A percentile compares a stretch with the other conserved stretches of the same genome.
Conservation (phyloP, 2,113 vertebrate genomes). For the Strix uralensis region DNA sequence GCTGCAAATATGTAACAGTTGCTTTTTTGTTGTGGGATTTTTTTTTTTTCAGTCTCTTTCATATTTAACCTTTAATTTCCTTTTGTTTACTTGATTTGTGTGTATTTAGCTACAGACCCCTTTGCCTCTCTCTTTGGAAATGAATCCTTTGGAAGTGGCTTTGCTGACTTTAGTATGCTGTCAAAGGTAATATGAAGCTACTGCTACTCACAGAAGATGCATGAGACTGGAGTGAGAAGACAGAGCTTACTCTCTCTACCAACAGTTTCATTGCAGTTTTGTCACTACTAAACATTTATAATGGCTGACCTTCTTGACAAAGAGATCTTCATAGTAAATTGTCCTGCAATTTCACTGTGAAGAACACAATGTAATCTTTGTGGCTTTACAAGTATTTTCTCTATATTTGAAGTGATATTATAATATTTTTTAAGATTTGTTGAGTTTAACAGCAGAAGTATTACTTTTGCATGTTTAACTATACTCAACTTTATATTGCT, state of each 20-base stretch:
- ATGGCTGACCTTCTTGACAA: background rate
- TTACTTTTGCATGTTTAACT: background rate
- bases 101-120: slow-evolving; percentile 80
- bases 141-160: slow-evolving; percentile 89
- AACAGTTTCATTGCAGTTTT: background rate
- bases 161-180: slow-evolving; percentile 92
- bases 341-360: background rate
- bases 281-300: background rate
- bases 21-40: background rate
- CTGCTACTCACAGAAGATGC: slow-evolving; percentile 14
- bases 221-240: background rate
- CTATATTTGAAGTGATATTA: background rate
- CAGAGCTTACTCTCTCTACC: background rate
- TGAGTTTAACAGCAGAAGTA: background rate
- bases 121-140: slow-evolving; percentile 93
- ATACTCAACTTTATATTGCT: background rate
- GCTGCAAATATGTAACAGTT: background rate
- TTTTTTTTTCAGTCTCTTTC: background rate
- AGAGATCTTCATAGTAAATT: background rate
- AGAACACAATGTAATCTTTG: background rate
- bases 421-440: background rate
- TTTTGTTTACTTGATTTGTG: background rate
- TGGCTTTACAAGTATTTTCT: background rate
- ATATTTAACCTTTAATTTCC: background rate
- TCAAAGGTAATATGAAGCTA: slow-evolving; percentile 82